Evolutionary conservation across 2,888 invertebrate species (phyloP).

Genomic region (Diadegma fenestrale): DNA sequence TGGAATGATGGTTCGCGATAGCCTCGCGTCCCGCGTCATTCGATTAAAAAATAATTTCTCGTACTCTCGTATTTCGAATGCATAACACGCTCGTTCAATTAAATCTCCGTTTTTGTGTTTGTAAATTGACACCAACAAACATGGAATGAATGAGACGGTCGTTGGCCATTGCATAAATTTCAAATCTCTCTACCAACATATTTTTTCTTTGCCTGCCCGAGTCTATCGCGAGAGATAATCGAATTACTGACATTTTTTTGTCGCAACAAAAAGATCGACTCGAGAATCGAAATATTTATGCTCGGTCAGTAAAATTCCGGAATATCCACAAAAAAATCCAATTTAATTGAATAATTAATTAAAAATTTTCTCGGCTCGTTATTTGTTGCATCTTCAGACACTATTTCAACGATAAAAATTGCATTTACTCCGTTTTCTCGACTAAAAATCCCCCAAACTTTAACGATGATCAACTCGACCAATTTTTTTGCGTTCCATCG

Average conservation of each 20-base stretch:
- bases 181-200: not conserved
- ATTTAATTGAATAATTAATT: not conserved
- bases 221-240: not conserved
- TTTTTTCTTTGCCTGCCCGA: not conserved
- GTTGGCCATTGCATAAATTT: not conserved
- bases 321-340: not conserved
- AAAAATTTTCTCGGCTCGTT: not conserved
- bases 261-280: not conserved
- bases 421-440: not conserved
- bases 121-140: not conserved
- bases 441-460: not conserved
- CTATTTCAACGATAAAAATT: not conserved
- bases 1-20: conserved; percentile 34
- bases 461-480: not conserved
- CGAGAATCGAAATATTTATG: too few species aligned
- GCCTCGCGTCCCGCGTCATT: conserved; percentile 20
- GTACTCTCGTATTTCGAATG: not conserved
- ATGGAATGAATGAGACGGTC: not conserved
- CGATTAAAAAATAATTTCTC: conserved; percentile 5
- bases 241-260: not conserved
- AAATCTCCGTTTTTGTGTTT: not conserved
- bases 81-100: not conserved
- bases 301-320: too few species aligned
- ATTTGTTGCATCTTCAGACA: too few species aligned
- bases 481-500: not conserved